phyloP scores from a whole-genome alignment of 2,113 vertebrate genomes.

The Rhinogobius similis region DNA sequence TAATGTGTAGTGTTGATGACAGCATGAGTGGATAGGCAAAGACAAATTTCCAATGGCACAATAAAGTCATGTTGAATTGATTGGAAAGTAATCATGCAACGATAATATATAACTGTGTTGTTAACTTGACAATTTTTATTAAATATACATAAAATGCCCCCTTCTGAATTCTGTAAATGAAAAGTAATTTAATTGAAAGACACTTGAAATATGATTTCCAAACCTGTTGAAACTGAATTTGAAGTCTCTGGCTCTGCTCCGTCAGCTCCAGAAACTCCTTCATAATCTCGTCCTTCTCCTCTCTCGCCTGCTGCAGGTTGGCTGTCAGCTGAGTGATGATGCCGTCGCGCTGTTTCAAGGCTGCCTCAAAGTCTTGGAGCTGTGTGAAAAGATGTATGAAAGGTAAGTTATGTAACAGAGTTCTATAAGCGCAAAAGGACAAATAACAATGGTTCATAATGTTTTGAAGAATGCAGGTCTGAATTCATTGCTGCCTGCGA shows the following conservation, averaged over 20 bases:
- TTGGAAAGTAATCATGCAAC: too few relatives aligned
- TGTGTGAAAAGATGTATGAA: slow-evolving; percentile 44
- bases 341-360: slow-evolving; percentile 93
- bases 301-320: slow-evolving; percentile 93
- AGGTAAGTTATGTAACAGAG: neutral
- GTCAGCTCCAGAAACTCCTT: slow-evolving; percentile 93
- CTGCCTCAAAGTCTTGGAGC: slow-evolving; percentile 97
- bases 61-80: too few relatives aligned
- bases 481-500: too few relatives aligned
- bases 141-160: neutral
- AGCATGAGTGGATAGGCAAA: too few relatives aligned
- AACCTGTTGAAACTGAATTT: slow-evolving; percentile 98
- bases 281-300: slow-evolving; percentile 94
- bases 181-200: too few relatives aligned
- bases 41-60: too few relatives aligned
- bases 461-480: neutral
- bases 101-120: too few relatives aligned
- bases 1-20: too few relatives aligned
- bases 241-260: slow-evolving; percentile 92
- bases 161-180: too few relatives aligned
- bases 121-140: too few relatives aligned
- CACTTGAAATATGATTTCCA: slow-evolving; percentile 22
- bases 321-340: slow-evolving; percentile 96
- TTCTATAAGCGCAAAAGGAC: neutral
- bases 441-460: neutral